These are phyloP conservation scores for Hassar affinis DNA, from an alignment of 2,113 vertebrate genomes.

Conservation along the genomic window DNA sequence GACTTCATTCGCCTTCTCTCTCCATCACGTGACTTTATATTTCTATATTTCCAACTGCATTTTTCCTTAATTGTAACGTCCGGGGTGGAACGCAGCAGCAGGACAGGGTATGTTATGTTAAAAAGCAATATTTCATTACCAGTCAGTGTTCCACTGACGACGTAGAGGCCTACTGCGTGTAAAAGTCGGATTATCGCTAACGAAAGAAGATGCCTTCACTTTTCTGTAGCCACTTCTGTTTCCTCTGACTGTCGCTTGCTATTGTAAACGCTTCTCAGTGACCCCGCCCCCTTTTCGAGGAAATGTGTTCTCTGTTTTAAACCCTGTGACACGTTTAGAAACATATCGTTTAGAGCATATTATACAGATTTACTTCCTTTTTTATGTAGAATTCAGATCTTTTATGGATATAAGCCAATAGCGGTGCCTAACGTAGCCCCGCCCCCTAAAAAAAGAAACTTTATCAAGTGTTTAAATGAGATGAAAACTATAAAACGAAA, in stretches of 20 bases:
- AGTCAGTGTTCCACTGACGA: slow-evolving; percentile 34
- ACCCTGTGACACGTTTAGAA: slow-evolving; percentile 45
- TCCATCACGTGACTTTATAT: slow-evolving; percentile 1
- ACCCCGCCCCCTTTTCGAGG: slow-evolving; percentile 28
- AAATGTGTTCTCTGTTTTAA: slow-evolving; percentile 40
- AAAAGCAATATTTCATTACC: slow-evolving; percentile 59
- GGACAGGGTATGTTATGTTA: slow-evolving; percentile 55
- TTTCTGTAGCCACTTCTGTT: slow-evolving; percentile 55
- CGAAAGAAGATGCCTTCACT: slow-evolving; percentile 56
- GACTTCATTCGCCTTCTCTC: not conserved
- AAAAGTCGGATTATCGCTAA: slow-evolving; percentile 35
- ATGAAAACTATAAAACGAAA: slow-evolving; percentile 50
- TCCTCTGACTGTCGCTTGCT: slow-evolving; percentile 49
- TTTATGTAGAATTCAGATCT: slow-evolving; percentile 49
- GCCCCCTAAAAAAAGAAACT: slow-evolving; percentile 52
- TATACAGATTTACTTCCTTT: slow-evolving; percentile 44
- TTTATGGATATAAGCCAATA: slow-evolving; percentile 46
- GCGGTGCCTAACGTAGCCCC: slow-evolving; percentile 58
- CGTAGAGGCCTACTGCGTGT: slow-evolving; percentile 35
- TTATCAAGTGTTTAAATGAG: slow-evolving; percentile 50
- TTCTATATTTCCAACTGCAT: slow-evolving; percentile 5
- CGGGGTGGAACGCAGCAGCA: slow-evolving; percentile 30
- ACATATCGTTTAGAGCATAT: slow-evolving; percentile 56
- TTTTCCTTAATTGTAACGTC: slow-evolving; percentile 39
- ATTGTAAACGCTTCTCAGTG: slow-evolving; percentile 52